phyloP scores from a whole-genome alignment of 2,797 vertebrate genomes.

The Rhincodon typus region DNA sequence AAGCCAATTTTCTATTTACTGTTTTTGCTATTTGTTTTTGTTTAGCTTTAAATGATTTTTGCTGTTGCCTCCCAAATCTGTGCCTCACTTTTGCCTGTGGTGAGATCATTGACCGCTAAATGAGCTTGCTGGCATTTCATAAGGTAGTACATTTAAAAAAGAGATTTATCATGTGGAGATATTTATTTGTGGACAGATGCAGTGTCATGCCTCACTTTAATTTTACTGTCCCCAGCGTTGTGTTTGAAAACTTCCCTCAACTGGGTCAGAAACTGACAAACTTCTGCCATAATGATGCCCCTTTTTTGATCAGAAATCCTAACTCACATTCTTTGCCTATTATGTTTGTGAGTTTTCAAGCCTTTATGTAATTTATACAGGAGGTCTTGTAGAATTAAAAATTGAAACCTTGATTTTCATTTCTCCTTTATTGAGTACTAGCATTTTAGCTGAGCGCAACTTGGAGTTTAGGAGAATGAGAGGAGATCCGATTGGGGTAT shows the following conservation, averaged over 20 bases:
- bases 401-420: neutral
- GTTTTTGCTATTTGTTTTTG: neutral
- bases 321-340: neutral
- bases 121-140: neutral
- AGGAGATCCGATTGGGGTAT: no score
- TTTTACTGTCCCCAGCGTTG: neutral
- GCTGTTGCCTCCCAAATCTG: neutral
- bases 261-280: neutral
- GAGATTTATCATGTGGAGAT: neutral
- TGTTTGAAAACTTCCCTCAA: neutral
- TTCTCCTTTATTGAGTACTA: neutral
- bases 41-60: neutral
- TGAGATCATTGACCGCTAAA: neutral
- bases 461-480: neutral
- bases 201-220: neutral
- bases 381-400: neutral
- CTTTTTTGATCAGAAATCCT: neutral
- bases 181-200: neutral
- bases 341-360: neutral
- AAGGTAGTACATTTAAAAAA: neutral
- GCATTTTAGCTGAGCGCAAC: neutral
- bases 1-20: neutral
- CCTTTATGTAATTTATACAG: neutral
- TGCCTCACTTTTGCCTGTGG: neutral
- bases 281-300: neutral